phyloP scores from a whole-genome alignment of 2,797 vertebrate genomes.

The Molossus molossus region DNA sequence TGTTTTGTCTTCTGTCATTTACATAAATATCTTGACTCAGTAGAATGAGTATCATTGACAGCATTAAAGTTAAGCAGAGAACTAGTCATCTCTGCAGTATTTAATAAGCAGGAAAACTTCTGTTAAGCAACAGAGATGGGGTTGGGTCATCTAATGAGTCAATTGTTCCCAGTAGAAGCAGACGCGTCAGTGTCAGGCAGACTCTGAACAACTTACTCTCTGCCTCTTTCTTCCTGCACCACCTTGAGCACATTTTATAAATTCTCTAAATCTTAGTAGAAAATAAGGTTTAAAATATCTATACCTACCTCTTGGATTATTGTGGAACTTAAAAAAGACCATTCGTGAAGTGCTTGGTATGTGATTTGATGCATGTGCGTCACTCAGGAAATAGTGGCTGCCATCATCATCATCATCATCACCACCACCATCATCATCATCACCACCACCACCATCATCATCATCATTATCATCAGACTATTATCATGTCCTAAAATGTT shows the following conservation, averaged over 20 bases:
- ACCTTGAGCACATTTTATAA: background rate
- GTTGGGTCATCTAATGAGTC: background rate
- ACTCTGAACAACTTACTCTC: background rate
- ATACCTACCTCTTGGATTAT: background rate
- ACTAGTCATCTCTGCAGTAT: background rate
- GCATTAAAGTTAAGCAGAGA: background rate
- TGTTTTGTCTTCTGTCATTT: conserved; percentile 14
- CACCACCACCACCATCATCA: background rate
- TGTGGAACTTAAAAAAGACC: conserved; percentile 52
- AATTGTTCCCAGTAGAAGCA: background rate
- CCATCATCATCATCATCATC: background rate
- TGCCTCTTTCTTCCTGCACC: background rate
- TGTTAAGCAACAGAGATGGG: background rate
- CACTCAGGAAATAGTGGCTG: background rate
- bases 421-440: background rate
- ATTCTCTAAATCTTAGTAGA: background rate
- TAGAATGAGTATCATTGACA: background rate
- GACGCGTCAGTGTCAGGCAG: background rate
- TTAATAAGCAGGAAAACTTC: background rate
- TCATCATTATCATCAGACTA: background rate
- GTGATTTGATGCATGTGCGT: background rate
- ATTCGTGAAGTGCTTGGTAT: background rate
- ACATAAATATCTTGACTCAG: background rate
- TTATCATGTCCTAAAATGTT: background rate
- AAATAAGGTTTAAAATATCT: conserved; percentile 11